Evolutionary conservation across 2,888 invertebrate species (phyloP), one percentile per base, ranked within the genome.

Genomic region (Ptilodon capucinus): DNA sequence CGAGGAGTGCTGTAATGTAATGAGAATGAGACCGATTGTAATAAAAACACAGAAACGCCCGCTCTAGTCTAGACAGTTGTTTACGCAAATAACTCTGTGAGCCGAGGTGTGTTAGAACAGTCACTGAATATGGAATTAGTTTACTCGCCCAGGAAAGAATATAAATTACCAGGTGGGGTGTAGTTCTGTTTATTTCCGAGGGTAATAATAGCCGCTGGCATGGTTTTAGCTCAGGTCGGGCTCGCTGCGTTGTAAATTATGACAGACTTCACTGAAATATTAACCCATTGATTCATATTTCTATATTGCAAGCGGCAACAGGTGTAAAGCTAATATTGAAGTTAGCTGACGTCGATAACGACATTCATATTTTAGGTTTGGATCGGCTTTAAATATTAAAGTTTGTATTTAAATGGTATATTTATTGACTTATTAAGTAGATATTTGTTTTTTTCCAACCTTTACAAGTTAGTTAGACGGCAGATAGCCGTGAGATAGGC

Each of bases 241-340:
- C 55, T 53, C 63, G 63, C 54, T 72, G 74, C 69, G 69, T 66
- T 54, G 61, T 76, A 72, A 70, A 76, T 76, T 71, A 76, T 60
- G 62, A 61, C 46, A 57, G 56, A 68, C 72, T 77, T 76, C 74
- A 74, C 72, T 79, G 76, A 79, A 82, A 76, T 71, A 17, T 35
- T 35, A 17, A 35, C 35, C 35, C 65, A 77, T 75, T 65, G 70
- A 69, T 61, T 64, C 62, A 53, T 65, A 54, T 47, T 50, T 54
- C 54, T 54, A 45, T 41, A 52, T 48, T 48, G 46, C 50, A 58
- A 42, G 32, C 44, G 43, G 72, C 80, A 81, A 81, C 81, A 81
- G 76, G 80, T 78, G 66, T 47, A 51, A 44, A 50, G 48, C 40
- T 13, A 9, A 9, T 28, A 4, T 4, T 11, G 28, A 28, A 28